phyloP scores from a whole-genome alignment of 2,888 invertebrate species.

The Diarsia dahlii region DNA sequence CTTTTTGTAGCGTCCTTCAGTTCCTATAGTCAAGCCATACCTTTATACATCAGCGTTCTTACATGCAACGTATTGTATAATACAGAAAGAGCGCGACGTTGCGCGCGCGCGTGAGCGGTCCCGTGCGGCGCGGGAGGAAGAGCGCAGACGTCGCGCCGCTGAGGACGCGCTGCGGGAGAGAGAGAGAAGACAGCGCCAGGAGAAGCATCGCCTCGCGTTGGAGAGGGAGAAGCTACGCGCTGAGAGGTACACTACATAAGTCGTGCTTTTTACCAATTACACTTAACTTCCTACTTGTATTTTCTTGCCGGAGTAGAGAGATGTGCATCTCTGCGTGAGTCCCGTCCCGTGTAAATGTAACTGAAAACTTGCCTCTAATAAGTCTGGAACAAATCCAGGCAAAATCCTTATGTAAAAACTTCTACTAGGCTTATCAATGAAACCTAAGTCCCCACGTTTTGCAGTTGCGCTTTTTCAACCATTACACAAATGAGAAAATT shows the following conservation, averaged over 20 bases:
- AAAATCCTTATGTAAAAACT: neutral
- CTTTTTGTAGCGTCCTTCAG: too few relatives aligned
- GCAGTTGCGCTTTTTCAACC: neutral
- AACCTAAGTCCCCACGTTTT: too few relatives aligned
- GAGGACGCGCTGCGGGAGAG: slow-evolving; percentile 94
- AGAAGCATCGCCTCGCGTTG: slow-evolving; percentile 95
- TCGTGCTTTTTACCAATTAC: neutral
- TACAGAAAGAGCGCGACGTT: slow-evolving; percentile 93
- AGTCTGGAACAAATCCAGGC: neutral
- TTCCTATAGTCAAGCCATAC: neutral
- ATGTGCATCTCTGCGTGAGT: neutral
- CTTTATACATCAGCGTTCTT: neutral
- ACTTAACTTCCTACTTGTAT: neutral
- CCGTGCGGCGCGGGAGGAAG: slow-evolving; percentile 94
- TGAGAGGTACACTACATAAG: slow-evolving; percentile 89
- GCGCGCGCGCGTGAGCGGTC: slow-evolving; percentile 95
- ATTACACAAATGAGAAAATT: neutral
- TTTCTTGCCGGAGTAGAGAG: neutral
- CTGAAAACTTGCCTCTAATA: neutral
- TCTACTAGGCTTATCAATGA: neutral
- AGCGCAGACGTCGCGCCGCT: slow-evolving; percentile 95
- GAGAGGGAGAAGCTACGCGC: slow-evolving; percentile 95
- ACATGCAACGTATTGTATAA: neutral
- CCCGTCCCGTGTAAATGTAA: too few relatives aligned
- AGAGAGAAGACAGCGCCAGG: slow-evolving; percentile 95